Evolutionary conservation across 2,797 vertebrate genomes (phyloP).

Genomic region (Etheostoma perlongum): DNA sequence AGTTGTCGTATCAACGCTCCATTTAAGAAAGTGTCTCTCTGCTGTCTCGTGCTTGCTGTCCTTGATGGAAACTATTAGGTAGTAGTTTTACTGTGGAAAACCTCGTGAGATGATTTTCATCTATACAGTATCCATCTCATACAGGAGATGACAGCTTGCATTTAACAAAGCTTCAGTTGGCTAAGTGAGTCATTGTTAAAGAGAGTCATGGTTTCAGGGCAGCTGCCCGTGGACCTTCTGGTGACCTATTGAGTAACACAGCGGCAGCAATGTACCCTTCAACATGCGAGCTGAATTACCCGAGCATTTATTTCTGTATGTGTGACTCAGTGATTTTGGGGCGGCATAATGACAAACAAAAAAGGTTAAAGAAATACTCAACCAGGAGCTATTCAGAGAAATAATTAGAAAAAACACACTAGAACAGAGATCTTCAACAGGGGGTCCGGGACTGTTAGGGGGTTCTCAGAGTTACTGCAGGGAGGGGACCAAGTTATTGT

Average conservation of each 20-base stretch:
- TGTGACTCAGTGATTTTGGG: neutral
- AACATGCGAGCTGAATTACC: slow-evolving; percentile 5
- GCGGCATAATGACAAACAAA: neutral
- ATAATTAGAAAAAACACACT: neutral
- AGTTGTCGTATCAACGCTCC: neutral
- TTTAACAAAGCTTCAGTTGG: slow-evolving; percentile 63
- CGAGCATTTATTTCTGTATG: neutral
- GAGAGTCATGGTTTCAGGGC: slow-evolving; percentile 41
- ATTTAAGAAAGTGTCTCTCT: slow-evolving; percentile 20
- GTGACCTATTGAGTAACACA: slow-evolving; percentile 51
- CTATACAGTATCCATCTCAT: slow-evolving; percentile 48
- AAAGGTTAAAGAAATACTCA: neutral
- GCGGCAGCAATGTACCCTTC: slow-evolving; percentile 9
- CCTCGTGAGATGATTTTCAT: slow-evolving; percentile 48
- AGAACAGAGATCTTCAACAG: too few species aligned
- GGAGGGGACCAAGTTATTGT: too few species aligned
- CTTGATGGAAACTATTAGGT: slow-evolving; percentile 43
- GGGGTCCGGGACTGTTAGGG: too few species aligned
- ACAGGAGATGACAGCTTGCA: slow-evolving; percentile 54
- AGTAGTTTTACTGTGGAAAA: slow-evolving; percentile 44
- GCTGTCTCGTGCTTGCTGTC: slow-evolving; percentile 18
- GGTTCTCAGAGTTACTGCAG: too few species aligned
- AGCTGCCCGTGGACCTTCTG: slow-evolving; percentile 54
- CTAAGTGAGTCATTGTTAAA: slow-evolving; percentile 61
- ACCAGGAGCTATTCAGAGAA: neutral